Evolutionary conservation across 2,888 invertebrate genomes (phyloP).

Genomic region (Noctua fimbriata): DNA sequence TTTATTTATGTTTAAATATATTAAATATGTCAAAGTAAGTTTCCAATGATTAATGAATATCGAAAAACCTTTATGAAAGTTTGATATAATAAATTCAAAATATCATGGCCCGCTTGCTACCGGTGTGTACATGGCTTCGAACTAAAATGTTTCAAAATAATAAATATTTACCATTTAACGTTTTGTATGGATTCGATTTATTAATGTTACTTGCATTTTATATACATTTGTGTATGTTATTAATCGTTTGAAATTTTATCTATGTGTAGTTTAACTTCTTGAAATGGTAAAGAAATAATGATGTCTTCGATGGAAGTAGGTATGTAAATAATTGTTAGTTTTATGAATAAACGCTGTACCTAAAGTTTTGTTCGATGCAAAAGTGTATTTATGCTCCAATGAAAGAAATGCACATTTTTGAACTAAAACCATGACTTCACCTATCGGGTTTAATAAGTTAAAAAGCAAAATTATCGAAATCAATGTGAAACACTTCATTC

Average conservation of each 20-base stretch:
- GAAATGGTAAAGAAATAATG: constrained; percentile 52
- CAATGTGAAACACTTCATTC: constrained; percentile 5
- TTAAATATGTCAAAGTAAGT: constrained; percentile 19
- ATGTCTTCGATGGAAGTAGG: constrained; percentile 60
- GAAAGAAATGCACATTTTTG: constrained; percentile 7
- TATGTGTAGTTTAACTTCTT: constrained; percentile 58
- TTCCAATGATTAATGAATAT: constrained; percentile 2
- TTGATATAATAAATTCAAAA: constrained; percentile 8
- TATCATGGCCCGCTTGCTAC: constrained; percentile 16
- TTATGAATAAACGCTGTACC: constrained; percentile 32
- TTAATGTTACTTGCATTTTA: constrained; percentile 71
- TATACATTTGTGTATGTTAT: constrained; percentile 66
- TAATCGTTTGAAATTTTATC: constrained; percentile 66
- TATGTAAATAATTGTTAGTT: constrained; percentile 55
- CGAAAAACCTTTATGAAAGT: background rate
- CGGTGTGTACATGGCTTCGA: constrained; percentile 40
- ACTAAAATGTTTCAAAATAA: constrained; percentile 47
- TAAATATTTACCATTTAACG: constrained; percentile 52
- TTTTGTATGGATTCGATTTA: constrained; percentile 68
- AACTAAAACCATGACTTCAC: background rate
- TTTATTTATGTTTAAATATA: constrained; percentile 43
- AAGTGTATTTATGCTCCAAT: constrained; percentile 19
- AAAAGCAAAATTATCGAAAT: background rate
- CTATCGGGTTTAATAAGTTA: background rate
- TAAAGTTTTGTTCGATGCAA: constrained; percentile 1